Evolutionary conservation across 2,888 invertebrate species (phyloP), one percentile per base, ranked within the genome.

Genomic region (Hirtodrosophila duncani): DNA sequence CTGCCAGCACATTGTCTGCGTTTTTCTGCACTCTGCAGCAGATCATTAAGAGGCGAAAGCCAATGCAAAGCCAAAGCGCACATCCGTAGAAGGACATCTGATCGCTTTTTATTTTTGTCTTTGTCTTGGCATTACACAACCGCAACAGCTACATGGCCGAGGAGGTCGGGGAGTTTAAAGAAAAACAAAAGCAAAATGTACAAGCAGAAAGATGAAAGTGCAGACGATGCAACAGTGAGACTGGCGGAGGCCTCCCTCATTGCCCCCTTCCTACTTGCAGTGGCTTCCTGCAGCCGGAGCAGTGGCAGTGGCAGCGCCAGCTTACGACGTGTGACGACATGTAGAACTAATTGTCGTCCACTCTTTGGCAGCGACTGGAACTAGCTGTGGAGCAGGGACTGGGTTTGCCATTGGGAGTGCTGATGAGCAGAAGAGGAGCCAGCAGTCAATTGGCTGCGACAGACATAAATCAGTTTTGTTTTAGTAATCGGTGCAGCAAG

Each of bases 261-360:
- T 48, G 24, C 10, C 38, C 27, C 8, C 7, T 20, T 42, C 46
- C 41, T 49, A 41, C 49, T 48, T 31, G 45, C 6, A 67, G 68
- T 67, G 81, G 78, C 82, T 83, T 83, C 83, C 83, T 83, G 83
- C 83, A 80, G n/a, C n/a, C n/a, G n/a, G n/a, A n/a, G n/a, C n/a
- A n/a, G n/a, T n/a, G n/a, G n/a, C n/a, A n/a, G n/a, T n/a, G n/a
- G n/a, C n/a, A n/a, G n/a, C n/a, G n/a, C n/a, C n/a, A n/a, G 83
- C 83, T 82, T 81, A 66, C 81, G 80, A 83, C 79, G 83, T 83
- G 81, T 81, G 71, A 71, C 72, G 72, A 74, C 79, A 75, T 75
- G 83, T 84, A 84, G 84, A 84, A 83, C 84, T 84, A 84, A 84
- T 84, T 84, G 84, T 84, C 81, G 72, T 74, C 72, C 83, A 79